These are phyloP conservation scores for Caenorhabditis auriculariae DNA, from an alignment of 2,888 invertebrate species.

Conservation along the genomic window DNA sequence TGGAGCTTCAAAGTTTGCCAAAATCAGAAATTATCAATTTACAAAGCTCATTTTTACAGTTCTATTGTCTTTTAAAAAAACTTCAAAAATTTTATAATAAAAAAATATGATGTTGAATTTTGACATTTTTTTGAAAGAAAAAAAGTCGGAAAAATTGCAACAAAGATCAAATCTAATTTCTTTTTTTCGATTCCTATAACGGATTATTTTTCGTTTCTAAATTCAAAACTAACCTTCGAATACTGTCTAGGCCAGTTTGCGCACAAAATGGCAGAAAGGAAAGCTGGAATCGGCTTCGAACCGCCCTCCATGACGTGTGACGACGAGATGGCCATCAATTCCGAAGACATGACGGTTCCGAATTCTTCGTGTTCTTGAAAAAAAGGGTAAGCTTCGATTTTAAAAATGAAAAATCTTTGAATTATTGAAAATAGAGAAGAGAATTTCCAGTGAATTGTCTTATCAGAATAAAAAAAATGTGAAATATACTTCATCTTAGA, in stretches of 20 bases:
- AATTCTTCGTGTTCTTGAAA: slow-evolving; percentile 24
- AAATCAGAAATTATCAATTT: too few species aligned
- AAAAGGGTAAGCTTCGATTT: neutral
- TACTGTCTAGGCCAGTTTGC: slow-evolving; percentile 30
- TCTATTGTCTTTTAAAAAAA: too few species aligned
- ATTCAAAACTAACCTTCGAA: slow-evolving; percentile 3
- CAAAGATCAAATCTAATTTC: too few species aligned
- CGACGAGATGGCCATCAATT: slow-evolving; percentile 16
- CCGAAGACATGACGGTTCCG: slow-evolving; percentile 15
- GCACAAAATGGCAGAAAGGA: slow-evolving; percentile 29
- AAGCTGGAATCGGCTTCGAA: slow-evolving; percentile 14
- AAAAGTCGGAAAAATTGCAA: too few species aligned
- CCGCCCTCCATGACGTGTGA: slow-evolving; percentile 19
- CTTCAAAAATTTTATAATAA: too few species aligned
- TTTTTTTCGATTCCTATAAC: too few species aligned
- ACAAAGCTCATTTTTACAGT: too few species aligned
- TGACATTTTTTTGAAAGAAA: too few species aligned
- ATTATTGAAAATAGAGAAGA: neutral
- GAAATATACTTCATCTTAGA: neutral
- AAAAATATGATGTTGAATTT: too few species aligned
- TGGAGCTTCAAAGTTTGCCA: too few species aligned
- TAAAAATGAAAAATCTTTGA: neutral
- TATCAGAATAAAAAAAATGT: too few species aligned
- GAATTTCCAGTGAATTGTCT: too few species aligned
- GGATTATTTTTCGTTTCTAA: neutral